Conservation (phyloP, 2,113 vertebrate species). For the Ceyx cyanopectus region DNA sequence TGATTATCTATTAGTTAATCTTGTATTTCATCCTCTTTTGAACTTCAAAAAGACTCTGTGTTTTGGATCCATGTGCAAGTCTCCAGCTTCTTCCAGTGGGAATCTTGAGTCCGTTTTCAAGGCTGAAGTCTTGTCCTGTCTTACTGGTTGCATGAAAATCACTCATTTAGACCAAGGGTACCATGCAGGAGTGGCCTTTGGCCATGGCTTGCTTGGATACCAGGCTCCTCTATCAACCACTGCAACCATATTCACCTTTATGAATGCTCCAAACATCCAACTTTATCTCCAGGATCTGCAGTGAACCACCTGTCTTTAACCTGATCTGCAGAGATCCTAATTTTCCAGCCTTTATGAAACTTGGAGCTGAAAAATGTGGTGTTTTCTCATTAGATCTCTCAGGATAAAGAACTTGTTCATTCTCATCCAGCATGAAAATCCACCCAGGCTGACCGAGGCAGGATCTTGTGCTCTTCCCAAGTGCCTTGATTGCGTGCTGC, state of each 20-base stretch:
- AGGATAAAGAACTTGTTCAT: background rate
- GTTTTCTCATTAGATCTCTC: background rate
- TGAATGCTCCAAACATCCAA: background rate
- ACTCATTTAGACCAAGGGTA: background rate
- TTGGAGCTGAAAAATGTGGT: background rate
- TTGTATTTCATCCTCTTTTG: conserved; percentile 45
- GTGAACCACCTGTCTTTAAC: accelerated
- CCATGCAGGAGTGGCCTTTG: background rate
- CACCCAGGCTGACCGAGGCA: background rate
- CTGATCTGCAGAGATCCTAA: accelerated
- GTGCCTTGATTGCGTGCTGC: background rate
- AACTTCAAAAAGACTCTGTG: background rate
- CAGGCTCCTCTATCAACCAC: accelerated
- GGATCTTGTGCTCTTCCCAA: background rate
- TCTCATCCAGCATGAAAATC: background rate
- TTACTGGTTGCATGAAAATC: background rate
- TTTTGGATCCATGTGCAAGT: background rate
- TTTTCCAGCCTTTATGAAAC: background rate
- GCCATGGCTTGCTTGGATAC: background rate
- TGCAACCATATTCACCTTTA: background rate
- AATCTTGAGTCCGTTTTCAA: background rate
- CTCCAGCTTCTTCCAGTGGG: background rate
- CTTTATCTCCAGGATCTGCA: background rate
- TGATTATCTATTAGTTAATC: conserved; percentile 55
- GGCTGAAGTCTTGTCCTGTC: background rate